phyloP scores from a whole-genome alignment of 2,888 invertebrate species.

The Synanthedon formicaeformis region DNA sequence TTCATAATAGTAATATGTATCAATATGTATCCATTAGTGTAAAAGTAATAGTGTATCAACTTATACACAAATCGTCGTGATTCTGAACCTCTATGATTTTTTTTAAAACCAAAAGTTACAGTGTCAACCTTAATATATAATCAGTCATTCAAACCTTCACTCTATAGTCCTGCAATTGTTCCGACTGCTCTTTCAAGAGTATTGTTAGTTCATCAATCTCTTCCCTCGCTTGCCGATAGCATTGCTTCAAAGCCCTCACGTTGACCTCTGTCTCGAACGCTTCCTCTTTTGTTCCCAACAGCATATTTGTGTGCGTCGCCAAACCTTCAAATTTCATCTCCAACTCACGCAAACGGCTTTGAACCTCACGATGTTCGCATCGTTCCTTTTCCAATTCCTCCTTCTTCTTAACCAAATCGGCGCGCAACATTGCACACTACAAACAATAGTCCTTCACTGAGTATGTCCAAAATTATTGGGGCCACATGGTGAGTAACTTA shows the following conservation, averaged over 20 bases:
- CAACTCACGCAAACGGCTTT: constrained; percentile 44
- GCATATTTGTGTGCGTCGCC: constrained; percentile 46
- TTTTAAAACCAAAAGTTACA: not conserved
- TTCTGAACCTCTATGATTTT: no score
- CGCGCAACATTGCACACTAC: constrained; percentile 52
- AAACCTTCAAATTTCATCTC: constrained; percentile 40
- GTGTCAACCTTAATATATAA: not conserved
- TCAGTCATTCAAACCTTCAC: constrained; percentile 59
- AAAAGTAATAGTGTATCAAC: no score
- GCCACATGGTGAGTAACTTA: not conserved
- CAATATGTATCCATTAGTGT: no score
- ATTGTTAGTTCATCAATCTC: constrained; percentile 71
- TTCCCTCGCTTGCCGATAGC: constrained; percentile 72
- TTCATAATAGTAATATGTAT: no score
- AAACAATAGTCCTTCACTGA: not conserved
- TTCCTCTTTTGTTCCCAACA: constrained; percentile 71
- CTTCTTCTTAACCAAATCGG: constrained; percentile 50
- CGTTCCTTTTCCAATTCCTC: constrained; percentile 72
- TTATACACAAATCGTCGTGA: no score
- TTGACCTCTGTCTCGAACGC: constrained; percentile 69
- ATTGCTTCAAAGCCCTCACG: constrained; percentile 53
- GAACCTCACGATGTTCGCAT: constrained; percentile 67
- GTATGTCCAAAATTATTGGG: no score
- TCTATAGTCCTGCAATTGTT: constrained; percentile 77
- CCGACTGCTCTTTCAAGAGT: constrained; percentile 74